Percentiles rank a stretch among this genome's conserved stretches.
Conservation (phyloP, 2,797 vertebrate genomes). For the Nyctibius grandis region DNA sequence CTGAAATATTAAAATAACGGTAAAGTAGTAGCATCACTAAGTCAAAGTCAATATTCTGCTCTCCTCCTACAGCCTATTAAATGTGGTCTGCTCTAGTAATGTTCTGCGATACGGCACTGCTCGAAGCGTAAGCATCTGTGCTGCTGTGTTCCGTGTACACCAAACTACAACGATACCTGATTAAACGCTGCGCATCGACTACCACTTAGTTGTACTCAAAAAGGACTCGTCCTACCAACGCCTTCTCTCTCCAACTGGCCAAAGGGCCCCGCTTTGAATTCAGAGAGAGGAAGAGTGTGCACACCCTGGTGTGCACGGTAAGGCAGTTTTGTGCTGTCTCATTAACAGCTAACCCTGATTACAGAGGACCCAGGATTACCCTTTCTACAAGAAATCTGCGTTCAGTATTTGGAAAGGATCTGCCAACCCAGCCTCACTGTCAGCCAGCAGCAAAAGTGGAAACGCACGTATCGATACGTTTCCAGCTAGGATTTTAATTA, state of each 20-base stretch:
- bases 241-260: not conserved
- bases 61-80: constrained; percentile 34
- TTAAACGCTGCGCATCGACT: not conserved
- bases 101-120: constrained; percentile 22
- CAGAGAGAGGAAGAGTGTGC: not conserved
- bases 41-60: constrained; percentile 26
- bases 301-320: not conserved
- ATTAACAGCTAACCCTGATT: constrained; percentile 47
- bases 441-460: constrained; percentile 60
- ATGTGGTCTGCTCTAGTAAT: constrained; percentile 46
- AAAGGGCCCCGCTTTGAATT: not conserved
- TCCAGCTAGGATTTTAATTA: constrained; percentile 52
- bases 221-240: not conserved
- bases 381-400: constrained; percentile 16
- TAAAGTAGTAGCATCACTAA: constrained; percentile 31
- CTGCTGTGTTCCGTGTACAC: constrained; percentile 23
- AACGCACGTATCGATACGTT: not conserved
- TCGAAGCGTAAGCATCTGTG: constrained; percentile 50
- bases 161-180: not conserved
- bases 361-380: constrained; percentile 34
- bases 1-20: constrained; percentile 25
- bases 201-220: not conserved
- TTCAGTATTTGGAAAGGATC: constrained; percentile 21
- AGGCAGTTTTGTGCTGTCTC: constrained; percentile 45
- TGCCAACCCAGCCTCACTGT: constrained; percentile 44